Evolutionary conservation across 2,888 invertebrate genomes (phyloP).

Genomic region (Tineola bisselliella): DNA sequence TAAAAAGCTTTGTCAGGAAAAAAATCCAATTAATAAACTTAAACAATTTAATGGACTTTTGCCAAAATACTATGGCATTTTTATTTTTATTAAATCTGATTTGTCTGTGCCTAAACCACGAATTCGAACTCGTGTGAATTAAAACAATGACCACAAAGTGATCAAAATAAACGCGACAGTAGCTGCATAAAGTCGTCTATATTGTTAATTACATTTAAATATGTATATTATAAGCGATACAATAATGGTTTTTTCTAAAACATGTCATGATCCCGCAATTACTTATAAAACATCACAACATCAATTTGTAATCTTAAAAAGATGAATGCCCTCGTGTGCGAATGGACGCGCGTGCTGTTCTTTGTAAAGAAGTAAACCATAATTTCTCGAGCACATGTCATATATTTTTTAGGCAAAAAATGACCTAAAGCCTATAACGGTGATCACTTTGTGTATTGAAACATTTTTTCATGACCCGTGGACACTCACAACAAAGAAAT

Average conservation of each 20-base stretch:
- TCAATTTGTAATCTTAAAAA: not conserved
- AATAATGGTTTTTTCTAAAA: slow-evolving; percentile 4
- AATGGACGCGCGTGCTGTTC: slow-evolving; percentile 29
- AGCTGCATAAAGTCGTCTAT: too few relatives aligned
- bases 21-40: too few relatives aligned
- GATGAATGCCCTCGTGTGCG: slow-evolving; percentile 44
- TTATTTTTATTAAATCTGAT: too few relatives aligned
- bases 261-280: not conserved
- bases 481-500: slow-evolving; percentile 45
- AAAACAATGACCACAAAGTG: too few relatives aligned
- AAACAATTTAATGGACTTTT: too few relatives aligned
- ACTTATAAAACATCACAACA: not conserved
- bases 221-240: slow-evolving; percentile 27
- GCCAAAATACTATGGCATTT: too few relatives aligned
- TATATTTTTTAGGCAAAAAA: slow-evolving; percentile 30
- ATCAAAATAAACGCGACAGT: too few relatives aligned
- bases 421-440: slow-evolving; percentile 57
- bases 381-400: slow-evolving; percentile 63
- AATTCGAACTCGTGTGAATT: too few relatives aligned
- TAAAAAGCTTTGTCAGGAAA: too few relatives aligned
- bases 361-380: slow-evolving; percentile 62
- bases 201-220: too few relatives aligned
- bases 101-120: too few relatives aligned
- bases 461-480: slow-evolving; percentile 52
- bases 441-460: slow-evolving; percentile 54